Percentiles rank a stretch among this genome's conserved stretches.
Evolutionary conservation across 1,140 invertebrate species (phyloP).

Genomic region (Drosophila nigrodunni): DNA sequence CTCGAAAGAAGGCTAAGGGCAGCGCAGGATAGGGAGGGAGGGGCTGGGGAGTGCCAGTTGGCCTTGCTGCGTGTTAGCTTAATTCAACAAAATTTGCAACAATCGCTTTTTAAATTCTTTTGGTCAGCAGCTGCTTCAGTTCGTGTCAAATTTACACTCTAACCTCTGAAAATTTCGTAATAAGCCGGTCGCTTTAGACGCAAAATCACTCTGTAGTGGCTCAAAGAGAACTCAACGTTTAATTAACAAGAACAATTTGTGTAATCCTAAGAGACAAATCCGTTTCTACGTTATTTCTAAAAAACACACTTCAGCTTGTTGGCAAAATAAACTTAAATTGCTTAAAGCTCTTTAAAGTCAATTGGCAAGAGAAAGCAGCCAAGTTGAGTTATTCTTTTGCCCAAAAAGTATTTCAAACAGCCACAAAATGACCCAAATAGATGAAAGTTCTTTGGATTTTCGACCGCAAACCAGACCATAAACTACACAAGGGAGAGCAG

Average conservation of each 20-base stretch:
- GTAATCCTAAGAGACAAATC: not conserved
- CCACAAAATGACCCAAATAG: slow-evolving; percentile 62
- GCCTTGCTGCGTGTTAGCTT: slow-evolving; percentile 39
- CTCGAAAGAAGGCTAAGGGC: not conserved
- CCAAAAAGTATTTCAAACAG: slow-evolving; percentile 31
- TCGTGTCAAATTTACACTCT: slow-evolving; percentile 29
- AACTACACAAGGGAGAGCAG: slow-evolving; percentile 8
- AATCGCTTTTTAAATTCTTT: slow-evolving; percentile 69
- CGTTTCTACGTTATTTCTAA: not conserved
- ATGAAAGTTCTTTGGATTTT: slow-evolving; percentile 29
- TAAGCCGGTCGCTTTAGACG: no score
- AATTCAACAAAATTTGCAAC: slow-evolving; percentile 66
- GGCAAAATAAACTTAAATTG: not conserved
- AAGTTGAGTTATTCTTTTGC: slow-evolving; percentile 1
- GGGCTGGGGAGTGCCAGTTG: not conserved
- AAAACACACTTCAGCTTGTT: slow-evolving; percentile 5
- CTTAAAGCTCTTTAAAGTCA: not conserved
- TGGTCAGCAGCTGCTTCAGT: slow-evolving; percentile 11
- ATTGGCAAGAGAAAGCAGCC: not conserved
- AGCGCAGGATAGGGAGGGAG: not conserved
- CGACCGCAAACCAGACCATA: slow-evolving; percentile 39
- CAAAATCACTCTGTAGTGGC: no score
- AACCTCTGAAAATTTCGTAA: no score
- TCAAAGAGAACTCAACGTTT: no score
- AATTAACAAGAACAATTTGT: no score